A percentile compares a stretch with the other conserved stretches of the same genome.
phyloP scores from a whole-genome alignment of 1,140 invertebrate species.

The Drusus annulatus region DNA sequence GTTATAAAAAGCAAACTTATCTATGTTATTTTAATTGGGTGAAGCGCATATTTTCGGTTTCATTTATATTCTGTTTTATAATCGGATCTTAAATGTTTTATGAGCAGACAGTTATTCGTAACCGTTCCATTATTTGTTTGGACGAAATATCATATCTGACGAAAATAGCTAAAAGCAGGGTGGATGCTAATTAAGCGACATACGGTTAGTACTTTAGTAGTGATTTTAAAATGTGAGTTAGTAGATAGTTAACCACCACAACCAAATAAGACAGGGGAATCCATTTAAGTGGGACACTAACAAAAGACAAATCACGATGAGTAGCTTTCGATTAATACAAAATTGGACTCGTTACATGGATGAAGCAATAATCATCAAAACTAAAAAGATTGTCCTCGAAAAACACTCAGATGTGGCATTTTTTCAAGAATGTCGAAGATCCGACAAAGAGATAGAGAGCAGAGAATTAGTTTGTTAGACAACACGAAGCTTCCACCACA shows the following conservation, averaged over 20 bases:
- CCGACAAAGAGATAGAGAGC: not conserved
- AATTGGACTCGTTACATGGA: not conserved
- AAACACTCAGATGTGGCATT: not conserved
- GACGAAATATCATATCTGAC: too few relatives aligned
- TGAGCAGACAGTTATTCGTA: not conserved
- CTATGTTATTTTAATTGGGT: slow-evolving; percentile 29
- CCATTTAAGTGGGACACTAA: too few relatives aligned
- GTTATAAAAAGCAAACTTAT: slow-evolving; percentile 35
- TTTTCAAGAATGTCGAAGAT: not conserved
- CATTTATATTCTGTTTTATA: slow-evolving; percentile 30
- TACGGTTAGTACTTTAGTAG: too few relatives aligned
- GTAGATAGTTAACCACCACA: too few relatives aligned
- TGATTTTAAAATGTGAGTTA: too few relatives aligned
- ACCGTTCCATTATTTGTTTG: too few relatives aligned
- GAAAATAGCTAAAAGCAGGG: too few relatives aligned
- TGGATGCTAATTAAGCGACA: too few relatives aligned
- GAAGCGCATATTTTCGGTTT: slow-evolving; percentile 14
- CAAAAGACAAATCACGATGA: not conserved
- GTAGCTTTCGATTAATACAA: not conserved
- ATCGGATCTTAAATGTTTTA: slow-evolving; percentile 26
- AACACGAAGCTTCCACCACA: slow-evolving; percentile 7
- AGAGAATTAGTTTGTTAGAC: not conserved
- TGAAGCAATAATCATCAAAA: not conserved
- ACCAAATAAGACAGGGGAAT: too few relatives aligned
- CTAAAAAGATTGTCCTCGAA: not conserved